These are phyloP conservation scores for Odobenus rosmarus DNA, from an alignment of 2,113 vertebrate species.

Conservation along the genomic window DNA sequence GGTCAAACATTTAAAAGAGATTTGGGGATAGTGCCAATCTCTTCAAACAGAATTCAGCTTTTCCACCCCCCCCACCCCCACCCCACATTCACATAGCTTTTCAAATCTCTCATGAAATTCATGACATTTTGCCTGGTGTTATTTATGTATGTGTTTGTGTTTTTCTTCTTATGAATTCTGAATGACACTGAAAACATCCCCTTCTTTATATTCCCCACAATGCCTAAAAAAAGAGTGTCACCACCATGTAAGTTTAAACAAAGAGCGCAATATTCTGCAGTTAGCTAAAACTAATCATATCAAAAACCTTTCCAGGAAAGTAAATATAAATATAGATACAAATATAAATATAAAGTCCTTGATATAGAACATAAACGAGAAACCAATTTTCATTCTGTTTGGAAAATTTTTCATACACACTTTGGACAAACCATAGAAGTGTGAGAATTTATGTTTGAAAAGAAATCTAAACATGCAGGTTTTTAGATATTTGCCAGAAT, in stretches of 20 bases:
- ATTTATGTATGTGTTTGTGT: background rate
- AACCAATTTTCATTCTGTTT: slow-evolving; percentile 9
- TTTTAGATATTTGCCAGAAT: slow-evolving; percentile 32
- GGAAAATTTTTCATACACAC: background rate
- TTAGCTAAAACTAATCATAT: background rate
- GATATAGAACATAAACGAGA: background rate
- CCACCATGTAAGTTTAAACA: background rate
- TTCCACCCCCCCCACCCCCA: background rate
- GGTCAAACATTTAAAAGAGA: background rate
- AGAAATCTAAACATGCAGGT: background rate
- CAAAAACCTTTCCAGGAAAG: background rate
- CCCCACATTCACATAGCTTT: background rate
- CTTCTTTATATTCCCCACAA: background rate
- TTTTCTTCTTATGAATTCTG: background rate
- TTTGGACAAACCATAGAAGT: slow-evolving; percentile 3
- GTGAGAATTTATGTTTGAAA: background rate
- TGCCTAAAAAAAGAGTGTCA: background rate
- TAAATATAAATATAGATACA: background rate
- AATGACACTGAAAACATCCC: background rate
- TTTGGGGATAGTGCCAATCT: background rate
- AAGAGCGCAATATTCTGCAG: background rate
- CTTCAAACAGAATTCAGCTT: background rate
- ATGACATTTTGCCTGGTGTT: background rate
- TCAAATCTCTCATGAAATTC: slow-evolving; percentile 1
- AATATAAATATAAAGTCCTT: background rate